Conservation (phyloP, 2,797 vertebrate species). For the Sus cebifrons region DNA sequence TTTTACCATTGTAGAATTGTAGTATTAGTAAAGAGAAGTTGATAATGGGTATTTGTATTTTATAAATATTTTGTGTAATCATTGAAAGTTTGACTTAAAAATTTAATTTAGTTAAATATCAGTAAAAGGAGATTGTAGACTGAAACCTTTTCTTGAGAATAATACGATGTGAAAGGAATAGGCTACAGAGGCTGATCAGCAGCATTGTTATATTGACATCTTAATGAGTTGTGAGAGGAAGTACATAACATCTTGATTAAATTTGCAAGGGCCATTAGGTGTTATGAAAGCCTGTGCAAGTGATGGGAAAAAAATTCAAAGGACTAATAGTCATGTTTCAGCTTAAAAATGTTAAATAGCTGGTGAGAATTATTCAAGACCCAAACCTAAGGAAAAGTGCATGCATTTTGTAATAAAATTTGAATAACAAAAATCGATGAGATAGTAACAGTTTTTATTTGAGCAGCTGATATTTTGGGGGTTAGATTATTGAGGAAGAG, state of each 20-base stretch:
- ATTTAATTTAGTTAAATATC: neutral
- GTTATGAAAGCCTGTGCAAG: conserved; percentile 30
- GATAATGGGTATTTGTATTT: conserved; percentile 26
- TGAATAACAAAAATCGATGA: neutral
- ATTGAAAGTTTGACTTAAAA: conserved; percentile 45
- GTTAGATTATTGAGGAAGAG: neutral
- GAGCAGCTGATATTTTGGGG: neutral
- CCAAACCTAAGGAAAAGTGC: conserved; percentile 15
- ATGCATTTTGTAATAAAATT: conserved; percentile 44
- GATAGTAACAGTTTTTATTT: conserved; percentile 12
- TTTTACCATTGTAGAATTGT: neutral
- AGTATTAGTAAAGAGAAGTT: conserved; percentile 59
- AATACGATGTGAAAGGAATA: conserved; percentile 32
- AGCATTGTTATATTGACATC: conserved; percentile 34
- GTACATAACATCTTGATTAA: conserved; percentile 51
- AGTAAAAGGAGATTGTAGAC: conserved; percentile 7
- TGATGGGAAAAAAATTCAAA: conserved; percentile 41
- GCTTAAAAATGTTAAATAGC: neutral
- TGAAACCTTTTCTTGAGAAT: neutral
- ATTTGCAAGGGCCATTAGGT: conserved; percentile 34
- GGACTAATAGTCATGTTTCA: conserved; percentile 16
- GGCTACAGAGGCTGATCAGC: neutral
- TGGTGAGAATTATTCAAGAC: neutral
- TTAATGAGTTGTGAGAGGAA: conserved; percentile 57
- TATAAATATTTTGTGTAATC: conserved; percentile 50